These are phyloP conservation scores for Glaucidium brasilianum DNA, from an alignment of 2,113 vertebrate species.

Conservation along the genomic window DNA sequence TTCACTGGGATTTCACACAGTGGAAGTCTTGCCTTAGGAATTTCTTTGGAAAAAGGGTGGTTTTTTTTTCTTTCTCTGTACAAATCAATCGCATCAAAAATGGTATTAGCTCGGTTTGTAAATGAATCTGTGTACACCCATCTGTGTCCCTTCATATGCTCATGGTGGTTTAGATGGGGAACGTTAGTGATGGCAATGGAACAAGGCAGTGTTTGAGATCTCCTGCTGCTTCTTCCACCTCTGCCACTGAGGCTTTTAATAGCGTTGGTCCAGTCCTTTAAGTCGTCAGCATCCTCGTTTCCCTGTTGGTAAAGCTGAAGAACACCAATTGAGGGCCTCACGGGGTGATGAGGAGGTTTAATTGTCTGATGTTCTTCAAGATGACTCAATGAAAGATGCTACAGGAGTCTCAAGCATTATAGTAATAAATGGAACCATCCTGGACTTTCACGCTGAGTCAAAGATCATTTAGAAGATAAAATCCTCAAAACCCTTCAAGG, in stretches of 20 bases:
- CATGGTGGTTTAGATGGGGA: neutral
- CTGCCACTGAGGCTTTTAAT: neutral
- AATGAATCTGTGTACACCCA: neutral
- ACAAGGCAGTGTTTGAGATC: neutral
- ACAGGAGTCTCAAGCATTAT: neutral
- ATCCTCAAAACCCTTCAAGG: neutral
- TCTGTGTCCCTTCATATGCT: neutral
- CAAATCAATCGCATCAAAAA: neutral
- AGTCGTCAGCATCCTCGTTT: neutral
- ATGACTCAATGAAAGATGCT: neutral
- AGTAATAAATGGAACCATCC: neutral
- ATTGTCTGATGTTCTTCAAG: neutral
- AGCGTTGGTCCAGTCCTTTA: neutral
- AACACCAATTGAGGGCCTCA: neutral
- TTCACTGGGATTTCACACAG: neutral
- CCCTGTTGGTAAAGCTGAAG: constrained; percentile 13
- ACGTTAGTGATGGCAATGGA: neutral
- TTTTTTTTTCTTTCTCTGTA: neutral
- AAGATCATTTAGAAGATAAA: neutral
- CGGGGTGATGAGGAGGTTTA: neutral
- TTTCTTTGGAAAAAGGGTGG: neutral
- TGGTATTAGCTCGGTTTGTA: neutral
- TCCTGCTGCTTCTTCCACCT: neutral
- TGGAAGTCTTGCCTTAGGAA: neutral
- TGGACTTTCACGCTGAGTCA: neutral